A percentile compares a stretch with the other conserved stretches of the same genome.
Conservation (phyloP, 2,113 vertebrate species). For the Brienomyrus longianalis region DNA sequence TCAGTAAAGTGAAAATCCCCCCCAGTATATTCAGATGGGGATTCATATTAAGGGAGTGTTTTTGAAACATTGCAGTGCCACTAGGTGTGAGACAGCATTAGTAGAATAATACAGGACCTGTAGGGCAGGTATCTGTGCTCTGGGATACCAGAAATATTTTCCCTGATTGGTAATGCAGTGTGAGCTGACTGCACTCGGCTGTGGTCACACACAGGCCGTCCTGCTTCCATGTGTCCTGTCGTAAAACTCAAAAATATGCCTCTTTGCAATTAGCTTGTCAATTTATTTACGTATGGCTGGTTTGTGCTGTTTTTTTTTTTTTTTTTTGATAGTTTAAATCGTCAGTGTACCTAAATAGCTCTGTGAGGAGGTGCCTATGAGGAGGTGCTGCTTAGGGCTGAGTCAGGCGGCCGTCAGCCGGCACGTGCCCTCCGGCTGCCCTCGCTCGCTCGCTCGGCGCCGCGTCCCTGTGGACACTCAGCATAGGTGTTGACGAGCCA, state of each 20-base stretch:
- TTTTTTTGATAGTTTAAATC: neutral
- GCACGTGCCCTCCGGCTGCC: neutral
- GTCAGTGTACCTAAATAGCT: neutral
- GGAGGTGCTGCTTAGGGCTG: neutral
- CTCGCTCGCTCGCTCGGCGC: neutral
- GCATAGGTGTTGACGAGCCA: neutral
- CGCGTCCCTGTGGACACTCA: no score
- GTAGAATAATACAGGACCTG: neutral
- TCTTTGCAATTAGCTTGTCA: neutral
- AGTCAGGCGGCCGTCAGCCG: neutral
- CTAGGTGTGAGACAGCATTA: neutral
- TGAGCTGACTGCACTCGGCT: neutral
- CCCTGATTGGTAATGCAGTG: neutral
- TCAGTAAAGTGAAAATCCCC: neutral
- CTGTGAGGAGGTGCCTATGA: neutral
- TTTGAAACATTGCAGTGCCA: neutral
- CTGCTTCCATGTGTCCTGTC: neutral
- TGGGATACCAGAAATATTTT: neutral
- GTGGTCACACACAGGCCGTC: neutral
- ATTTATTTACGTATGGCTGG: neutral
- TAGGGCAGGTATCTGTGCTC: neutral
- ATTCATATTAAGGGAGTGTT: neutral
- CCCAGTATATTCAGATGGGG: neutral
- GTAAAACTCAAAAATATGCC: neutral
- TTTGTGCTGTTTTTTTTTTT: neutral